Percentiles rank a stretch among this genome's conserved stretches.
Conservation (phyloP, 1,140 invertebrate species). For the Zaprionus gabonicus region DNA sequence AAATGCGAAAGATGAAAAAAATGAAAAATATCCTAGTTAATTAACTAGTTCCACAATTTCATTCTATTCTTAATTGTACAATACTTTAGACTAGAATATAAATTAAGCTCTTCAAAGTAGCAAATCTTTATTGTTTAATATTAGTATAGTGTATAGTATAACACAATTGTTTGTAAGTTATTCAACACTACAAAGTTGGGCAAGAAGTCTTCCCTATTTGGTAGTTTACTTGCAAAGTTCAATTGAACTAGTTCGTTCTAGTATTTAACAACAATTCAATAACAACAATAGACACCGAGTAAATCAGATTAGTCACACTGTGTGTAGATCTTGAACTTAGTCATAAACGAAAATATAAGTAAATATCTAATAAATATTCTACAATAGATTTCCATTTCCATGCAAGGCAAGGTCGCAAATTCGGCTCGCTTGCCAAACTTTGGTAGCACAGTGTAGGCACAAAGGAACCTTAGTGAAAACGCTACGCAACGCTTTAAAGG, state of each 20-base stretch:
- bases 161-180: too few species aligned
- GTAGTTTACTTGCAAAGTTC: too few species aligned
- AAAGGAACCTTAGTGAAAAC: conserved; percentile 12
- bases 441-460: conserved; percentile 9
- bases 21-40: not conserved
- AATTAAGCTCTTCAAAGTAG: not conserved
- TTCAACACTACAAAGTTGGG: too few species aligned
- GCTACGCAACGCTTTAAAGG: conserved; percentile 56
- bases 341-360: not conserved
- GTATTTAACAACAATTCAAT: too few species aligned
- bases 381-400: not conserved
- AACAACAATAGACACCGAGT: too few species aligned
- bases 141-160: not conserved
- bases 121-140: not conserved
- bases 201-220: too few species aligned
- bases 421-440: not conserved
- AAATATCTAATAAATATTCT: not conserved
- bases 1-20: too few species aligned
- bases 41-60: not conserved
- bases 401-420: not conserved
- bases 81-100: not conserved
- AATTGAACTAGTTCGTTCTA: too few species aligned
- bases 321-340: too few species aligned
- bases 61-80: too few species aligned
- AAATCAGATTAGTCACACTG: too few species aligned